These are phyloP conservation scores for Myiagra hebetior DNA, from an alignment of 2,113 vertebrate genomes.

Conservation along the genomic window DNA sequence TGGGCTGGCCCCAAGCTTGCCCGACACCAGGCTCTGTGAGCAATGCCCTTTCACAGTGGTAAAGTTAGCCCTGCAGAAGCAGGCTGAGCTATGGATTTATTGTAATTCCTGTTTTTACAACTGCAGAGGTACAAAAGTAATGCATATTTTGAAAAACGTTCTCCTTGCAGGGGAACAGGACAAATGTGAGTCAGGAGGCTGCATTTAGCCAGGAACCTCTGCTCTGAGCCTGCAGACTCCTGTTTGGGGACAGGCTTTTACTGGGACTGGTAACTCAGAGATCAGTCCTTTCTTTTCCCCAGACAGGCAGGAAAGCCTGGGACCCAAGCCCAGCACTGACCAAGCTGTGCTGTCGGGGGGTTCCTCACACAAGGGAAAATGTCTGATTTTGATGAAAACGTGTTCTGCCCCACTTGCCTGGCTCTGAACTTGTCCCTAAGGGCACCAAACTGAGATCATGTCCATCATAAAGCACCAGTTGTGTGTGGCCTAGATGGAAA, in stretches of 20 bases:
- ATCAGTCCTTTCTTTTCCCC: accelerated
- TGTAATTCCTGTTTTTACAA: accelerated
- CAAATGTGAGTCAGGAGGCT: not conserved
- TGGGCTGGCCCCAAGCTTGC: accelerated
- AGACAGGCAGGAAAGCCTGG: accelerated
- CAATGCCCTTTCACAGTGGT: not conserved
- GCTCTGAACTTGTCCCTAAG: not conserved
- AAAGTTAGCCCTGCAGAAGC: not conserved
- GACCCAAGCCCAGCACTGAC: accelerated
- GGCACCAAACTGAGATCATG: not conserved
- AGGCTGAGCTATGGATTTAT: not conserved
- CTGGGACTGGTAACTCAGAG: not conserved
- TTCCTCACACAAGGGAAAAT: not conserved
- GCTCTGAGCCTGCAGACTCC: not conserved
- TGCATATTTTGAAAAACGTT: not conserved
- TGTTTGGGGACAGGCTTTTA: not conserved
- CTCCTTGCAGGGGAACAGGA: not conserved
- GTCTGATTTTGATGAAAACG: not conserved
- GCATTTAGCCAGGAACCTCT: not conserved
- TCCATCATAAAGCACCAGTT: not conserved
- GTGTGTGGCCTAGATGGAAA: not conserved
- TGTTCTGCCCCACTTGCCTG: not conserved
- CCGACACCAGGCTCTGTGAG: accelerated
- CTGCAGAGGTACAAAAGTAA: not conserved
- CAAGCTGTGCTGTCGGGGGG: accelerated